Conservation (phyloP, 2,888 invertebrate species). For the Drosophila koepferae region DNA sequence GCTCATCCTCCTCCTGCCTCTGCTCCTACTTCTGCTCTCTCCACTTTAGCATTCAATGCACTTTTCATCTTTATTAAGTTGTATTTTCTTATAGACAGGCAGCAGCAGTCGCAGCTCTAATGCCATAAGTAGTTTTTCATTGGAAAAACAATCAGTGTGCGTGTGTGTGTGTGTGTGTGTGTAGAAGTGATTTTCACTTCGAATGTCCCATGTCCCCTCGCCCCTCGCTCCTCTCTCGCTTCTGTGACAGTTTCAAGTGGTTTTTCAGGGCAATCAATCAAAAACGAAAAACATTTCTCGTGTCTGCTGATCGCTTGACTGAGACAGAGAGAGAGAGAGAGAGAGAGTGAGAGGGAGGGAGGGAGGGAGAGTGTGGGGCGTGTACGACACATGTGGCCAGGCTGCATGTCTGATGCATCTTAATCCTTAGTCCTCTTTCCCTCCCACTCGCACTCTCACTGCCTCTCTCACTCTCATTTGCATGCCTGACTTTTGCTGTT, state of each 20-base stretch:
- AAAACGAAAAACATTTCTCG: conserved; percentile 54
- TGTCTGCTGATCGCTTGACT: conserved; percentile 52
- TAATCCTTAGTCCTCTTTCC: conserved; percentile 47
- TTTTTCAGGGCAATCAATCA: conserved; percentile 78
- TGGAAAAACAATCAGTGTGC: conserved; percentile 54
- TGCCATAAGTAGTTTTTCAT: conserved; percentile 72
- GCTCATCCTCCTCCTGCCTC: not conserved
- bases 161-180: conserved; percentile 23
- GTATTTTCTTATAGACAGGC: conserved; percentile 29
- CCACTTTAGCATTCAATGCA: not conserved
- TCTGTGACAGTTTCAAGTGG: conserved; percentile 75
- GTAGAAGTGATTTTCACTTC: conserved; percentile 77
- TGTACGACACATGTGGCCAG: conserved; percentile 63
- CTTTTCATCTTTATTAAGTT: conserved; percentile 53
- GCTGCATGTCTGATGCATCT: conserved; percentile 49
- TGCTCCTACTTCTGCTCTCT: not conserved
- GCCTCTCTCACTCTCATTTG: conserved; percentile 44
- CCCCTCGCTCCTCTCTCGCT: conserved; percentile 1
- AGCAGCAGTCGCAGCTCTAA: conserved; percentile 20
- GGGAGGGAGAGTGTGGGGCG: conserved; percentile 17
- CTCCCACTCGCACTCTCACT: not conserved
- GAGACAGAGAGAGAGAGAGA: not conserved
- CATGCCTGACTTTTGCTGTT: conserved; percentile 52
- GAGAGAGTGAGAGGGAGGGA: conserved; percentile 1
- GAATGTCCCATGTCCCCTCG: conserved; percentile 25